Evolutionary conservation across 2,888 invertebrate genomes (phyloP), one percentile per base, ranked within the genome.

Genomic region (Miltochrista miniata): DNA sequence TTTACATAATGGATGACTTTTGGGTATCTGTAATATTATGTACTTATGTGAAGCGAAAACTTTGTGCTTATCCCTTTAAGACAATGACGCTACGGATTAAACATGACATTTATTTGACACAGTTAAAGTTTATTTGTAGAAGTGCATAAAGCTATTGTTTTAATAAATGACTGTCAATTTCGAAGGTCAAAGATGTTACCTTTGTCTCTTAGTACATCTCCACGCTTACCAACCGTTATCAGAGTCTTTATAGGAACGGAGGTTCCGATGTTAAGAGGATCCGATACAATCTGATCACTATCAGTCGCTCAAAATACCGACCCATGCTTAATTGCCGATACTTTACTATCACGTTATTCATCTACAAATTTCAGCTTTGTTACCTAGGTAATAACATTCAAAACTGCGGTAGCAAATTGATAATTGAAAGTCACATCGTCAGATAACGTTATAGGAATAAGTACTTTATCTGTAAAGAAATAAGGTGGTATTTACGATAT

Each of bases 231-330:
- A 48, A 50, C 14, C 45, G 18, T 49, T 45, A 59, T 54, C 61
- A 44, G 47, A 35, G 44, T 3, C 55, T 44, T 49, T 42, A 53
- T 50, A 61, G 56, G 61, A 56, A 54, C 55, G 47, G 44, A 51
- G 51, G 43, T 54, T 45, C 45, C 49, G 51, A 68, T 60, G 65
- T 49, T 45, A 30, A 54, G 62, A 61, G 68, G 49, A 42, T 29
- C 55, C 53, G 69, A 67, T 67, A 68, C 39, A 49, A 56, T 48
- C 56, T 43, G 65, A 68, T 67, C 45, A 35, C 58, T 67, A 67
- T 67, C 67, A 48, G 45, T 51, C 54, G 53, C 47, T 60, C 64
- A 65, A 65, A 62, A 66, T 68, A 69, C 67, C 67, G 69, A 68
- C 63, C 45, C 60, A 47, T 58, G 55, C 60, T 65, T 67, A 67